Conservation (phyloP, 2,888 invertebrate species). For the Perizoma affinitatum region DNA sequence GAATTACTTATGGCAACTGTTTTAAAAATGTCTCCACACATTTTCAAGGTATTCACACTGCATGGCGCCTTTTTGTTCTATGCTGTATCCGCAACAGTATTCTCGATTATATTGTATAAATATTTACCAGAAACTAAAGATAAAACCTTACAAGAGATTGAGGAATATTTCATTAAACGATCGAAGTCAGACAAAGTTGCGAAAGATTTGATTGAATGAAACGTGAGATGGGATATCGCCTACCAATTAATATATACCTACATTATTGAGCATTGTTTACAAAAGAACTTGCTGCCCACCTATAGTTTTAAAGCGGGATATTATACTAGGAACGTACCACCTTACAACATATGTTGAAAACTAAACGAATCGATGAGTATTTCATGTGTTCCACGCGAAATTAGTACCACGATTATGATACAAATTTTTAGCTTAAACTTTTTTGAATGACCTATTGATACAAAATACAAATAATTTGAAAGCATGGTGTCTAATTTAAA, state of each 20-base stretch:
- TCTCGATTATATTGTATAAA: constrained; percentile 49
- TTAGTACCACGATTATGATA: too few species aligned
- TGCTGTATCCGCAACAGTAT: constrained; percentile 50
- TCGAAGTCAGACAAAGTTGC: constrained; percentile 36
- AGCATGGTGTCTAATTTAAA: too few species aligned
- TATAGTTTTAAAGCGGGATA: too few species aligned
- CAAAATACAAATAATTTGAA: too few species aligned
- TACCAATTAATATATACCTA: constrained; percentile 4
- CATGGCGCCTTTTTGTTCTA: constrained; percentile 59
- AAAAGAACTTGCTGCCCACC: too few species aligned
- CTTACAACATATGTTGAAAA: too few species aligned
- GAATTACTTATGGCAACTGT: constrained; percentile 52
- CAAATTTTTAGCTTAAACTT: too few species aligned
- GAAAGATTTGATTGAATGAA: constrained; percentile 44
- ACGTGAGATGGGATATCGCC: constrained; percentile 20
- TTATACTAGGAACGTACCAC: too few species aligned
- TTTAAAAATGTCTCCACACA: constrained; percentile 55
- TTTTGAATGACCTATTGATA: too few species aligned
- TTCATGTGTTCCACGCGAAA: too few species aligned
- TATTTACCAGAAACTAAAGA: constrained; percentile 60
- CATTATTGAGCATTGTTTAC: neutral
- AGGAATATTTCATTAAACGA: constrained; percentile 48
- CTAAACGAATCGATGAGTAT: too few species aligned
- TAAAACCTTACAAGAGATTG: constrained; percentile 57
- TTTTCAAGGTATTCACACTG: constrained; percentile 52